These are phyloP conservation scores for Sebastes trivittatus DNA, from an alignment of 2,797 vertebrate genomes.

Conservation along the genomic window DNA sequence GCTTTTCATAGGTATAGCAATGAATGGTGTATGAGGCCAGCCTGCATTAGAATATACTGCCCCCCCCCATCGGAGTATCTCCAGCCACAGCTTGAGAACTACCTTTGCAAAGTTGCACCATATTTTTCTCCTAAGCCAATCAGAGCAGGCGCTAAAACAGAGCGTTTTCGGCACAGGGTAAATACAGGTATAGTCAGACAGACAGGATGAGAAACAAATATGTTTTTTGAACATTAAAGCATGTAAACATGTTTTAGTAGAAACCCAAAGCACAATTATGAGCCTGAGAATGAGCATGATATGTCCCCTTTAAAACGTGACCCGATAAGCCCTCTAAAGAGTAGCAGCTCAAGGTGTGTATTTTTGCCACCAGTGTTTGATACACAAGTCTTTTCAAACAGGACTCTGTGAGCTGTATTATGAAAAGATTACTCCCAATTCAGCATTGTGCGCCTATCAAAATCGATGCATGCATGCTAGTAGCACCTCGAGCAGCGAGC, in stretches of 20 bases:
- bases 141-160: not conserved
- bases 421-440: not conserved
- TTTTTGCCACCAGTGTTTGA: not conserved
- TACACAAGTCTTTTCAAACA: not conserved
- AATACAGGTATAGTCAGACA: not conserved
- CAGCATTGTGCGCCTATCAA: not conserved
- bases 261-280: not conserved
- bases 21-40: too few species aligned
- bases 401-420: too few species aligned
- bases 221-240: too few species aligned
- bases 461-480: not conserved
- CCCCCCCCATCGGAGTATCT: too few species aligned
- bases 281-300: not conserved
- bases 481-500: not conserved
- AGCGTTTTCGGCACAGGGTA: not conserved
- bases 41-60: too few species aligned
- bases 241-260: not conserved
- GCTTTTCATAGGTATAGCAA: too few species aligned
- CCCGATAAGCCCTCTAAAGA: not conserved
- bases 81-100: not conserved
- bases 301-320: not conserved
- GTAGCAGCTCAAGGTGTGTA: not conserved
- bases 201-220: not conserved
- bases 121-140: not conserved
- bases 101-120: not conserved